These are phyloP conservation scores for Achatina immaculata DNA, from an alignment of 1,140 invertebrate species.

Conservation along the genomic window DNA sequence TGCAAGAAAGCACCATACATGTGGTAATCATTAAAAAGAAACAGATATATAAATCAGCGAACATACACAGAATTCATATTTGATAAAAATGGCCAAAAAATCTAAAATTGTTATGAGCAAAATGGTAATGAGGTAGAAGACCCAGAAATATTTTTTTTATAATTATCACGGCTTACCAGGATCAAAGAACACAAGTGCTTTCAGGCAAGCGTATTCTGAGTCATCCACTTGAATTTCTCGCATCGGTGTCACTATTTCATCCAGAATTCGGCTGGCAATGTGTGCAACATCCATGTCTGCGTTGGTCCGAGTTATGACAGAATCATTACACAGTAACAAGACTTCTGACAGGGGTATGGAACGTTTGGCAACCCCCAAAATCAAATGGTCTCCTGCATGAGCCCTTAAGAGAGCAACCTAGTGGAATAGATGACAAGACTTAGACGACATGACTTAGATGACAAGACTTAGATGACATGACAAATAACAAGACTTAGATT, in stretches of 20 bases:
- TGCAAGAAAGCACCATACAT: too few species aligned
- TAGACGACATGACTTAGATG: too few species aligned
- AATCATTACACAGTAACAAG: slow-evolving; percentile 93
- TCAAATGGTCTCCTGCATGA: slow-evolving; percentile 94
- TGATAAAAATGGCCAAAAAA: too few species aligned
- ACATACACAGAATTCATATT: too few species aligned
- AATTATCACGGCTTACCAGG: slow-evolving; percentile 74
- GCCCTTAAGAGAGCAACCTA: slow-evolving; percentile 93
- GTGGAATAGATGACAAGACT: too few species aligned
- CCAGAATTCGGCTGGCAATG: slow-evolving; percentile 83
- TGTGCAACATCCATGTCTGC: slow-evolving; percentile 64
- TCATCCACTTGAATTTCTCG: slow-evolving; percentile 95
- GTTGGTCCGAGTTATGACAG: slow-evolving; percentile 79
- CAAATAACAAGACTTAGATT: too few species aligned
- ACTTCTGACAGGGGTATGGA: slow-evolving; percentile 92
- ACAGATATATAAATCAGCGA: too few species aligned
- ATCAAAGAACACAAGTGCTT: slow-evolving; percentile 98
- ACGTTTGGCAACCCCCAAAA: slow-evolving; percentile 90
- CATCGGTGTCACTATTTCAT: slow-evolving; percentile 93
- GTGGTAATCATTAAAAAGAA: too few species aligned
- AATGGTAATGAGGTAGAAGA: too few species aligned
- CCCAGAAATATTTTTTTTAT: too few species aligned
- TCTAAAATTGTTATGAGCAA: too few species aligned
- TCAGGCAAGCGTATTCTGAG: slow-evolving; percentile 95
- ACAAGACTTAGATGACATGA: too few species aligned